A percentile compares a stretch with the other conserved stretches of the same genome.
These are phyloP conservation scores for Drosophila peninsularis DNA, from an alignment of 2,888 invertebrate species.

Conservation along the genomic window DNA sequence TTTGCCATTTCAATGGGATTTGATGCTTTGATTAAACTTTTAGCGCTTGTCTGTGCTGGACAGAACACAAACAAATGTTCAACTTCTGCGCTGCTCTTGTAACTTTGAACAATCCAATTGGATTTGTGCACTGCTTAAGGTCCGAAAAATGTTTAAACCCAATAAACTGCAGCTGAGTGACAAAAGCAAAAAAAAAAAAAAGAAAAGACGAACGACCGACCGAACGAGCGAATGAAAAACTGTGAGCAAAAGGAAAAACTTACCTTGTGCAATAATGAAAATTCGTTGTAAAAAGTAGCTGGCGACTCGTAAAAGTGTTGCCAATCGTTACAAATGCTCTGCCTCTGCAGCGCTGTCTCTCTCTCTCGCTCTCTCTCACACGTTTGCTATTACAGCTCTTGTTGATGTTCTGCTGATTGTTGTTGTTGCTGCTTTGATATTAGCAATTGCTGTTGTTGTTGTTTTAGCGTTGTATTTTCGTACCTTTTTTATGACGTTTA, in stretches of 20 bases:
- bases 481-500: conserved; percentile 47
- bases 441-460: conserved; percentile 18
- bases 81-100: conserved; percentile 18
- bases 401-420: conserved; percentile 54
- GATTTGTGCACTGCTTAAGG: conserved; percentile 16
- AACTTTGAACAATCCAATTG: conserved; percentile 30
- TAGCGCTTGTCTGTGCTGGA: not conserved
- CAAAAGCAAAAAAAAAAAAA: conserved; percentile 26
- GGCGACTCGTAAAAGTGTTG: conserved; percentile 75
- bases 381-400: conserved; percentile 36
- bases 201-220: too few relatives aligned
- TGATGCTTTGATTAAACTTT: conserved; percentile 7
- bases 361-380: not conserved
- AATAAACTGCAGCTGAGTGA: conserved; percentile 45
- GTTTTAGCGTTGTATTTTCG: conserved; percentile 30
- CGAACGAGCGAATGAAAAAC: conserved; percentile 1
- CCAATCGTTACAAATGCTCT: conserved; percentile 57
- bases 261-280: conserved; percentile 76
- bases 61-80: conserved; percentile 18
- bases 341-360: not conserved
- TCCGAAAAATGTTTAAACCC: conserved; percentile 31
- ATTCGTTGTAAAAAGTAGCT: conserved; percentile 77
- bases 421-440: conserved; percentile 45
- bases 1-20: not conserved
- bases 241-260: conserved; percentile 42